A percentile compares a stretch with the other conserved stretches of the same genome.
phyloP scores from a whole-genome alignment of 2,113 vertebrate genomes.

The Corythornis cristatus region DNA sequence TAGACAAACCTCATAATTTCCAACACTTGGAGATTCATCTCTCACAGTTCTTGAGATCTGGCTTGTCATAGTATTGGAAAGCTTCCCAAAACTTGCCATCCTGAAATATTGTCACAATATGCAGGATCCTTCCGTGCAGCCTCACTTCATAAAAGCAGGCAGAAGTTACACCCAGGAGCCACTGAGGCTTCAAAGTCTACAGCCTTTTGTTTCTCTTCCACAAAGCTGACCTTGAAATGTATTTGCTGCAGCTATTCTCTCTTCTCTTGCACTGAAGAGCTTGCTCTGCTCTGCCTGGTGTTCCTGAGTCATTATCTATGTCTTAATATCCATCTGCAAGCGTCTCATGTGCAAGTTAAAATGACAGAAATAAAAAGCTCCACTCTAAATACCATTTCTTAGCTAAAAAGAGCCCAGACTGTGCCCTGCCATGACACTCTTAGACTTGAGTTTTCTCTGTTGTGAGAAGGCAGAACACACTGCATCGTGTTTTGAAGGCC shows the following conservation, averaged over 20 bases:
- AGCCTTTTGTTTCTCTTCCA: background rate
- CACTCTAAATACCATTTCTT: background rate
- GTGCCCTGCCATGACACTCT: background rate
- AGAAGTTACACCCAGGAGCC: background rate
- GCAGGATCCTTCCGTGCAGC: background rate
- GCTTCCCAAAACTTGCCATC: background rate
- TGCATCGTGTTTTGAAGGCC: background rate
- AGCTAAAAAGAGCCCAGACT: background rate
- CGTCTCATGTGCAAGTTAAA: background rate
- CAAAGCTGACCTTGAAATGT: background rate
- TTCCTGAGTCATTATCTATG: background rate
- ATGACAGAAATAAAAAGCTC: background rate
- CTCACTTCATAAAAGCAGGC: background rate
- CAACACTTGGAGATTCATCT: background rate
- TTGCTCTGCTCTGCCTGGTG: background rate
- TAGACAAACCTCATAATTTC: constrained; percentile 29
- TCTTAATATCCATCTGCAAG: background rate
- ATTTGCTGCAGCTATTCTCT: background rate
- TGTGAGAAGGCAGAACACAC: background rate
- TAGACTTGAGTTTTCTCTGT: background rate
- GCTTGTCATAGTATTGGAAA: constrained; percentile 28
- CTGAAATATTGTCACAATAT: constrained; percentile 21
- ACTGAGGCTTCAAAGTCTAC: background rate
- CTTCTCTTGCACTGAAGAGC: background rate
- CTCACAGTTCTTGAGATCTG: background rate